Conservation (phyloP, 1,140 invertebrate species). For the Battus philenor region DNA sequence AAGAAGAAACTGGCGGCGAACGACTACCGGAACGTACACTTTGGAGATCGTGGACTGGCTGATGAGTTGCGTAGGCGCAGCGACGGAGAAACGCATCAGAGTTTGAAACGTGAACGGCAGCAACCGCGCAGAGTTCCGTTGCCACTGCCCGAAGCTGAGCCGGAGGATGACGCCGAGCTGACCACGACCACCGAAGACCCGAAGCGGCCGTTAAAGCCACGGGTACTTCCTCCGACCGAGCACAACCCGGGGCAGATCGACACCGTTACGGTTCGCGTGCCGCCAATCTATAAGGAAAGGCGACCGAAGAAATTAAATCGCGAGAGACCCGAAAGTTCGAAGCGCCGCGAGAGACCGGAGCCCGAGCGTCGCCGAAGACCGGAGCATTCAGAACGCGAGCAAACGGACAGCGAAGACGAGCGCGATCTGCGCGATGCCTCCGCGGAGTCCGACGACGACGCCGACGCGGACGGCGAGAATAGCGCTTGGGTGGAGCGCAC, state of each 20-base stretch:
- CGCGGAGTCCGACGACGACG: constrained; percentile 24
- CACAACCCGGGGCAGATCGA: constrained; percentile 71
- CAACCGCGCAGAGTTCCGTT: constrained; percentile 36
- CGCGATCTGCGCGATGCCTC: constrained; percentile 21
- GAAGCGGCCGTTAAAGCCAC: constrained; percentile 48
- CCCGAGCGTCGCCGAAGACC: constrained; percentile 33
- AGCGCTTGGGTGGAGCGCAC: constrained; percentile 26
- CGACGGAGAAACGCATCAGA: constrained; percentile 29
- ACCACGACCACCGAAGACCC: constrained; percentile 70
- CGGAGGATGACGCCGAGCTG: constrained; percentile 50
- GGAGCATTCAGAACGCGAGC: constrained; percentile 36
- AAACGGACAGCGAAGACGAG: constrained; percentile 37
- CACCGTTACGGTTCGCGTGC: constrained; percentile 68
- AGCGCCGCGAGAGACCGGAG: constrained; percentile 31
- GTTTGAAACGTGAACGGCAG: constrained; percentile 26
- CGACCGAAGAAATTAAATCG: constrained; percentile 62
- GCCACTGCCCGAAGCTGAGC: constrained; percentile 27
- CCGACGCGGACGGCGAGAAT: constrained; percentile 41
- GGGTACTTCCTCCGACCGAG: constrained; percentile 67
- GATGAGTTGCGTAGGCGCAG: constrained; percentile 31
- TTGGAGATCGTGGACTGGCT: constrained; percentile 51
- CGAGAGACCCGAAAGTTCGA: constrained; percentile 31
- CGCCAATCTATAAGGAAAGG: constrained; percentile 67
- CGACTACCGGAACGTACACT: constrained; percentile 61
- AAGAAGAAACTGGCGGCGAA: constrained; percentile 33